Conservation (phyloP, 2,888 invertebrate species). For the Pseudanteris insignis region DNA sequence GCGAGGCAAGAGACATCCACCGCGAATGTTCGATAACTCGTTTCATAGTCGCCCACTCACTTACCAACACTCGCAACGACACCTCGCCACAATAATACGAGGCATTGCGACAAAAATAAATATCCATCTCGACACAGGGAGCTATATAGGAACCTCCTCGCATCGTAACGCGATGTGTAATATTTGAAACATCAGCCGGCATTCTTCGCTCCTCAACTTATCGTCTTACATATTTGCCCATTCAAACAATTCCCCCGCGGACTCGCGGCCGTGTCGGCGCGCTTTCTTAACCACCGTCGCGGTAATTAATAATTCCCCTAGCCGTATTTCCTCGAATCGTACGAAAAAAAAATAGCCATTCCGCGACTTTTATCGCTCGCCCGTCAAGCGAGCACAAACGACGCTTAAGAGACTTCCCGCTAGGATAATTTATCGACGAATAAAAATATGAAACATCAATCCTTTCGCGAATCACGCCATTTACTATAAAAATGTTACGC, state of each 20-base stretch:
- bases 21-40: constrained; percentile 58
- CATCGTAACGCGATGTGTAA: constrained; percentile 42
- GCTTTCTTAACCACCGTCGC: not conserved
- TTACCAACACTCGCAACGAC: constrained; percentile 43
- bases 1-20: constrained; percentile 60
- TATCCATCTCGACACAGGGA: constrained; percentile 44
- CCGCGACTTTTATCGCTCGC: constrained; percentile 1
- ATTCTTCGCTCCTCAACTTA: constrained; percentile 25
- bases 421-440: constrained; percentile 9
- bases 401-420: constrained; percentile 4
- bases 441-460: constrained; percentile 9
- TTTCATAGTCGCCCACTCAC: constrained; percentile 55
- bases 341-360: constrained; percentile 1
- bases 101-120: constrained; percentile 46
- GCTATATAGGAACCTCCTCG: constrained; percentile 42
- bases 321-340: not conserved
- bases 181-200: constrained; percentile 41
- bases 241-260: constrained; percentile 18
- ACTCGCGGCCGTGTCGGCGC: not conserved
- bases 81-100: constrained; percentile 44
- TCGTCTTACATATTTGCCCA: constrained; percentile 30
- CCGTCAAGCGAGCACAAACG: constrained; percentile 3
- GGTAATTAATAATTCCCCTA: constrained; percentile 5
- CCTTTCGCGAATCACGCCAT: constrained; percentile 4
- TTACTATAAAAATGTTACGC: constrained; percentile 8